Evolutionary conservation across 2,797 vertebrate genomes (phyloP).

Genomic region (Psittacula echo): DNA sequence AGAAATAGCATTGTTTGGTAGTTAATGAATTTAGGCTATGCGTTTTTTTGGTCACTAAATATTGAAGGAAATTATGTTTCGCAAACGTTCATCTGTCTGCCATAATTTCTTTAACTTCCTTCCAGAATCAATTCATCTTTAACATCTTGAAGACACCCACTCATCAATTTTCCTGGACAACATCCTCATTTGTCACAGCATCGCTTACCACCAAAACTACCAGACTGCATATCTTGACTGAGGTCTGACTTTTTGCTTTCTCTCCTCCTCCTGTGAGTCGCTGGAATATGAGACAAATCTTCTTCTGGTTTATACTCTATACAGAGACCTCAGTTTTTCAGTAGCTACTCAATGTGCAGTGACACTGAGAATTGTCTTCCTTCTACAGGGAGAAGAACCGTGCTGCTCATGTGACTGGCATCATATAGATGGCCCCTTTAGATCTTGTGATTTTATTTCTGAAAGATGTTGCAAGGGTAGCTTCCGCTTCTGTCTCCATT

Average conservation of each 20-base stretch:
- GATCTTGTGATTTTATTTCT: neutral
- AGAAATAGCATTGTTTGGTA: neutral
- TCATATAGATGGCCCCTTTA: neutral
- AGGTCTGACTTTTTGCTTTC: neutral
- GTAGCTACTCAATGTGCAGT: neutral
- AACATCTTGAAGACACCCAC: accelerated
- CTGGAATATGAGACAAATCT: neutral
- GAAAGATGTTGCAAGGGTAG: neutral
- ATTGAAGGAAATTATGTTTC: neutral
- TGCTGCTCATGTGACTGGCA: accelerated
- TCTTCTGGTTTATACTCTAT: accelerated
- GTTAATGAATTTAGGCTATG: accelerated
- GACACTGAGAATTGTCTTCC: neutral
- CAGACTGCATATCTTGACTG: neutral
- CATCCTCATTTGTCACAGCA: neutral
- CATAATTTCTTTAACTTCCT: neutral
- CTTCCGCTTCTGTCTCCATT: neutral
- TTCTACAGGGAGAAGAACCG: neutral
- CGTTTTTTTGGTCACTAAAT: neutral
- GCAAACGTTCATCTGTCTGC: accelerated
- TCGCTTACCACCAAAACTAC: neutral
- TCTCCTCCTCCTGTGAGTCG: neutral
- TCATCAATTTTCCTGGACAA: neutral
- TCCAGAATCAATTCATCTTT: neutral
- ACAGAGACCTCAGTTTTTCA: neutral